Evolutionary conservation across 2,888 invertebrate species (phyloP), one percentile per base, ranked within the genome.

Genomic region (Lepidochrysops patricia): DNA sequence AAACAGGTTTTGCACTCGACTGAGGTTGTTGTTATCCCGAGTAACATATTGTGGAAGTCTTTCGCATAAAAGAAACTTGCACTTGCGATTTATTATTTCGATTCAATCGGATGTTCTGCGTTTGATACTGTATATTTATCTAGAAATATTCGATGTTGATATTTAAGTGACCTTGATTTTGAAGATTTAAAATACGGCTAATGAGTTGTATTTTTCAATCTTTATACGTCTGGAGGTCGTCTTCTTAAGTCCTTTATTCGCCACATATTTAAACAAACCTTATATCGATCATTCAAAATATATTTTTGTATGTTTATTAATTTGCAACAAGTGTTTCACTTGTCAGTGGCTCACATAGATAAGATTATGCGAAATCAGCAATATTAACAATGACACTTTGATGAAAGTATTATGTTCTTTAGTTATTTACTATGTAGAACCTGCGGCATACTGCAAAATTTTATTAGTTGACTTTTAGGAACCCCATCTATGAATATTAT

Each of bases 1-100:
- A 82, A 89, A 88, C 88, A 87, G 76, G 88, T 89, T 89, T 87
- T 83, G 77, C 79, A 82, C 84, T 82, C 73, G 81, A 84, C 83
- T 83, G 81, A 73, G 82, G 76, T 74, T 82, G 83, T 77, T 82
- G 83, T 85, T 82, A 83, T 86, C 84, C 86, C 71, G 58, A 54
- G 57, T 57, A 43, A 76, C 77, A 52, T 77, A 70, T 71, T 73
- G 83, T 86, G 85, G 83, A 82, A 78, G 76, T 76, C 79, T 82
- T 82, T 79, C 79, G 80, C 78, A 70, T 72, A 71, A 73, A 77
- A 57, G 34, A 58, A 37, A 48, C 9, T 25, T 60, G 56, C 34
- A 57, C 57, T 37, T 58, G 52, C 32, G 2, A n/a, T 9, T 58
- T 43, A 52, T 57, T 70, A 67, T 72, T 72, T 71, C 76, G 75